phyloP scores from a whole-genome alignment of 2,888 invertebrate genomes.

The Coleophora flavipennella region DNA sequence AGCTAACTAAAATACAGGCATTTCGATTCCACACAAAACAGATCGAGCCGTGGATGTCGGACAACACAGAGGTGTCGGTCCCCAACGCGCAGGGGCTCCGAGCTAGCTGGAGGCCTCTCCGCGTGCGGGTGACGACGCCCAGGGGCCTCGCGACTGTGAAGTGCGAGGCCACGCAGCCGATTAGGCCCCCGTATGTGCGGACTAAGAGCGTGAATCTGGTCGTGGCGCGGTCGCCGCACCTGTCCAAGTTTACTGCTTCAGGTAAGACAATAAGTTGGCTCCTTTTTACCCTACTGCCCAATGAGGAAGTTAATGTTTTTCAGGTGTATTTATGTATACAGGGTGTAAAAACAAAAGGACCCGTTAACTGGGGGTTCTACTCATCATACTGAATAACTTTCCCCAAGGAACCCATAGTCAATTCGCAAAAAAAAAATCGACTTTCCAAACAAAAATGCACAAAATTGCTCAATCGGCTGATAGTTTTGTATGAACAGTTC shows the following conservation, averaged over 20 bases:
- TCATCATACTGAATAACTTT: too few relatives aligned
- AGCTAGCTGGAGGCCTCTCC: slow-evolving; percentile 50
- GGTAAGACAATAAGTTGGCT: too few relatives aligned
- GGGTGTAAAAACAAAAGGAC: too few relatives aligned
- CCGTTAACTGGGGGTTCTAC: too few relatives aligned
- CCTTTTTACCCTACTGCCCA: too few relatives aligned
- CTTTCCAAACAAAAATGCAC: too few relatives aligned
- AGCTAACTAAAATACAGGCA: neutral
- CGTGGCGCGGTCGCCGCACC: slow-evolving; percentile 52
- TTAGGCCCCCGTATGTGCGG: slow-evolving; percentile 40
- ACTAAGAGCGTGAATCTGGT: slow-evolving; percentile 38
- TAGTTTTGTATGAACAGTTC: too few relatives aligned
- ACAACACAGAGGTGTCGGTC: slow-evolving; percentile 46
- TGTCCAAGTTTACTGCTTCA: slow-evolving; percentile 59
- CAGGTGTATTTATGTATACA: too few relatives aligned
- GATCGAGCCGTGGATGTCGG: slow-evolving; percentile 50
- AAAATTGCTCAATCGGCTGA: too few relatives aligned
- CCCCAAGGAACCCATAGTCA: too few relatives aligned
- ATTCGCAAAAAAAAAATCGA: too few relatives aligned
- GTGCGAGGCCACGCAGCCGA: slow-evolving; percentile 58
- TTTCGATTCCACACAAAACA: slow-evolving; percentile 28
- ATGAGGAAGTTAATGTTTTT: too few relatives aligned
- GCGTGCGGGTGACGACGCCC: slow-evolving; percentile 37
- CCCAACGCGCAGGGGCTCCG: slow-evolving; percentile 45
- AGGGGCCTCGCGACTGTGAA: slow-evolving; percentile 34